phyloP scores from a whole-genome alignment of 2,113 vertebrate species.

The Lepus timidus region DNA sequence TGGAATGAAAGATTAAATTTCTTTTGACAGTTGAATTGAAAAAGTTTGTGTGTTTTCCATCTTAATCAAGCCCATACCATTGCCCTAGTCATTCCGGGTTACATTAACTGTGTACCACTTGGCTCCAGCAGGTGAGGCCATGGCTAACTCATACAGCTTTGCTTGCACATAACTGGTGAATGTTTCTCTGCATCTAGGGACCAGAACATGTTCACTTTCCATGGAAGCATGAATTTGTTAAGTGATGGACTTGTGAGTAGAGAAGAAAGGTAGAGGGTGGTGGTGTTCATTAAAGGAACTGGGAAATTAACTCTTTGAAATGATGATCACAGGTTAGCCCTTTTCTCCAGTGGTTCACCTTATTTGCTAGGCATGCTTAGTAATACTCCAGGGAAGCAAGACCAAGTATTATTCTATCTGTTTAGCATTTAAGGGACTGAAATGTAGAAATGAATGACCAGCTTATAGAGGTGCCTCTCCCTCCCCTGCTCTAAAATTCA shows the following conservation, averaged over 20 bases:
- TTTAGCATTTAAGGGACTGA: constrained; percentile 16
- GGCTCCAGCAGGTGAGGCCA: background rate
- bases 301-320: constrained; percentile 9
- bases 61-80: background rate
- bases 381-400: background rate
- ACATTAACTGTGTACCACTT: no score
- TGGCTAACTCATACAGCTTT: background rate
- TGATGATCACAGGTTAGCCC: background rate
- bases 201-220: background rate
- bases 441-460: constrained; percentile 42
- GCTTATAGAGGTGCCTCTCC: background rate
- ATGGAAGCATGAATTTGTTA: background rate
- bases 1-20: background rate
- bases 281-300: background rate
- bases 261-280: background rate
- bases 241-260: background rate
- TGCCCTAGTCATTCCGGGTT: background rate
- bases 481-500: background rate
- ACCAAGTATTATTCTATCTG: background rate
- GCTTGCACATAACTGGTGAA: background rate
- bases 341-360: background rate
- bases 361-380: background rate
- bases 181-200: background rate
- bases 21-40: background rate
- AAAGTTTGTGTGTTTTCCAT: background rate